phyloP scores from a whole-genome alignment of 2,797 vertebrate genomes.

The Mallotus villosus region DNA sequence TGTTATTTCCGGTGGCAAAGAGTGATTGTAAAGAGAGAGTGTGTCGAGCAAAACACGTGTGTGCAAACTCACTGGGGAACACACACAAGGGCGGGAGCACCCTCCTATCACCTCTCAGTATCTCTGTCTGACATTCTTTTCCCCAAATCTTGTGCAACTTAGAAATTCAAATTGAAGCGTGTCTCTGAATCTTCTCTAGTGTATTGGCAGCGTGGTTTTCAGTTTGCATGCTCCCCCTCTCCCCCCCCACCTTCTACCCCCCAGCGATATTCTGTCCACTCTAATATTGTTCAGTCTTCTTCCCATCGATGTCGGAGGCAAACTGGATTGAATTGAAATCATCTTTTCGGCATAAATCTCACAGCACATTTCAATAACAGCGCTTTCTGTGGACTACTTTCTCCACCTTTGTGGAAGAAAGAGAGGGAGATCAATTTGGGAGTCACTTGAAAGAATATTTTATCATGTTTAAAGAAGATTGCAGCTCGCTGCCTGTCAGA shows the following conservation, averaged over 20 bases:
- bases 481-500: slow-evolving; percentile 22
- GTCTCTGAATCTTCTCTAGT: not conserved
- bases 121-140: not conserved
- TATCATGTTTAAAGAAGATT: slow-evolving; percentile 42
- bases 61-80: not conserved
- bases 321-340: slow-evolving; percentile 34
- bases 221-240: not conserved
- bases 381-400: slow-evolving; percentile 1
- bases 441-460: slow-evolving; percentile 41
- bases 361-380: slow-evolving; percentile 35
- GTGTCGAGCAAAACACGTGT: not conserved
- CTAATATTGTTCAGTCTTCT: slow-evolving; percentile 18
- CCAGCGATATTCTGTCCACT: slow-evolving; percentile 13
- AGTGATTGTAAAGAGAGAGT: not conserved
- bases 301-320: slow-evolving; percentile 25
- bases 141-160: not conserved
- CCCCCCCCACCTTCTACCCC: not conserved
- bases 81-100: not conserved
- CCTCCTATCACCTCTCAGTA: not conserved
- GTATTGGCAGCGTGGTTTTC: slow-evolving; percentile 24
- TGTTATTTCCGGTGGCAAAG: not conserved
- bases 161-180: slow-evolving; percentile 2
- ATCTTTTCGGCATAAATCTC: slow-evolving; percentile 35
- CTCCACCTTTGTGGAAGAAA: not conserved
- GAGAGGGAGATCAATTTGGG: slow-evolving; percentile 39